Percentiles rank a stretch among this genome's conserved stretches.
phyloP scores from a whole-genome alignment of 2,113 vertebrate genomes.

The Rhinoderma darwinii region DNA sequence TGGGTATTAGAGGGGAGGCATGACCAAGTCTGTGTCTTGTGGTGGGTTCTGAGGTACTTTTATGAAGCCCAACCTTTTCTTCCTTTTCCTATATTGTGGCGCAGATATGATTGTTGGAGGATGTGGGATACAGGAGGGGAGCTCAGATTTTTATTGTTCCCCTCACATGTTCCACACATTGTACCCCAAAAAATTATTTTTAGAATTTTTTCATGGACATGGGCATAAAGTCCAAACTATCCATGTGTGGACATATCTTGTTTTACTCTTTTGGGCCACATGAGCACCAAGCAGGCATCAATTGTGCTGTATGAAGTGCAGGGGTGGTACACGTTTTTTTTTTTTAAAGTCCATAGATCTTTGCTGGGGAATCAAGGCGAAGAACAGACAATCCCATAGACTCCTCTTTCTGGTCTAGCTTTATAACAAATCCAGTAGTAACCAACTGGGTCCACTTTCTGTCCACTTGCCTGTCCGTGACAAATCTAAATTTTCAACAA shows the following conservation, averaged over 20 bases:
- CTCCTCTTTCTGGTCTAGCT: too few relatives aligned
- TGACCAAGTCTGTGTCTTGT: constrained; percentile 11
- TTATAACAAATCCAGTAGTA: too few relatives aligned
- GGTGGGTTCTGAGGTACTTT: neutral
- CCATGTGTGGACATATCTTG: too few relatives aligned
- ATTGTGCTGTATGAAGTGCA: too few relatives aligned
- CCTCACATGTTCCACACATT: neutral
- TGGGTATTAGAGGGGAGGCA: constrained; percentile 4
- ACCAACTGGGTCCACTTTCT: too few relatives aligned
- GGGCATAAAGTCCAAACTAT: neutral
- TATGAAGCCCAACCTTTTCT: neutral
- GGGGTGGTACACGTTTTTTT: too few relatives aligned
- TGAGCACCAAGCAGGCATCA: neutral
- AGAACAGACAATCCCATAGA: too few relatives aligned
- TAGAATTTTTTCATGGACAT: neutral
- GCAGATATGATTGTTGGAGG: neutral
- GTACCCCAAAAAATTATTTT: neutral
- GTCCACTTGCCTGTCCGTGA: too few relatives aligned
- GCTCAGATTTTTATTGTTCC: neutral
- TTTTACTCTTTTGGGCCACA: neutral
- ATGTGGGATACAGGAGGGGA: neutral
- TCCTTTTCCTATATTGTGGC: constrained; percentile 15
- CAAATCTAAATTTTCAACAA: too few relatives aligned
- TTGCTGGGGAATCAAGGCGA: too few relatives aligned
- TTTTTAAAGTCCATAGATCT: too few relatives aligned